Percentiles rank a stretch among this genome's conserved stretches.
Conservation (phyloP, 2,797 vertebrate species). For the Myotis findleyi region DNA sequence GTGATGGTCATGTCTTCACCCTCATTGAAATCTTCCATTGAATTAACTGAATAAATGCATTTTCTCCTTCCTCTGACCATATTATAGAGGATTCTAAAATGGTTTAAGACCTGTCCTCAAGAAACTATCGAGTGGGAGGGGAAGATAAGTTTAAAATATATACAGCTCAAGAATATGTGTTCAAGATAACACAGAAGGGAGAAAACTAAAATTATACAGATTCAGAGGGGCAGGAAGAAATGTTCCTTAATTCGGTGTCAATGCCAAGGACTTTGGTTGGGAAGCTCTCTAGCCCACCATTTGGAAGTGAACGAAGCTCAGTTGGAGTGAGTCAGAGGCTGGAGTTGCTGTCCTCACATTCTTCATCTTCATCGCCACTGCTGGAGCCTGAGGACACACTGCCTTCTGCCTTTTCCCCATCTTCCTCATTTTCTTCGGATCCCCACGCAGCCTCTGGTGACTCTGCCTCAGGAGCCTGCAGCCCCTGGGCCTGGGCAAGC, state of each 20-base stretch:
- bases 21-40: background rate
- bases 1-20: background rate
- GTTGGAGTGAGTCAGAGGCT: conserved; percentile 89
- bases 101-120: background rate
- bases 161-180: background rate
- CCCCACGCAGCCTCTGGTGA: conserved; percentile 52
- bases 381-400: conserved; percentile 51
- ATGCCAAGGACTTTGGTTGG: background rate
- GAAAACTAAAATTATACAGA: background rate
- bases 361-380: conserved; percentile 91
- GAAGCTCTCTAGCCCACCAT: background rate
- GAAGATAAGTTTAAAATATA: background rate
- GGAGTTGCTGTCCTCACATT: conserved; percentile 91
- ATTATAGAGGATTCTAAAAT: background rate
- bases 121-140: background rate
- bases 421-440: conserved; percentile 73
- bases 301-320: conserved; percentile 79
- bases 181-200: background rate
- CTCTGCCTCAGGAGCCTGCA: background rate
- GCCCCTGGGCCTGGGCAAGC: rapidly evolving
- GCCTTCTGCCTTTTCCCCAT: conserved; percentile 84
- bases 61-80: background rate
- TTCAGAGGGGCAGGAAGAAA: background rate
- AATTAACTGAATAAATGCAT: background rate
- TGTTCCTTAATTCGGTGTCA: background rate